Evolutionary conservation across 1,140 invertebrate genomes (phyloP).

Genomic region (Coelopa frigida): DNA sequence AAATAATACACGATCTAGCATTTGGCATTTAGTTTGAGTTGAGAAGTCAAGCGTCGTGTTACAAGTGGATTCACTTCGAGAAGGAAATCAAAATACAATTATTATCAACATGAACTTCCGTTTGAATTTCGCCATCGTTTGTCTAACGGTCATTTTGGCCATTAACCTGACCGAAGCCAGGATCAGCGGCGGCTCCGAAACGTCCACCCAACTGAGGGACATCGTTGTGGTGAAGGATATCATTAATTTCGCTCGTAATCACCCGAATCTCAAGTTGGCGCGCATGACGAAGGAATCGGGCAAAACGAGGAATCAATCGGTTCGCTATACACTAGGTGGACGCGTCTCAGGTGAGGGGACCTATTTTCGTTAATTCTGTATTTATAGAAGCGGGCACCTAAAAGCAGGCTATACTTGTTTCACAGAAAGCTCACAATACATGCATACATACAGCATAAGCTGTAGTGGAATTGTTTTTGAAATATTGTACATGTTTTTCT

Average conservation of each 20-base stretch:
- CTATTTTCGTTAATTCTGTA: neutral
- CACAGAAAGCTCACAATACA: neutral
- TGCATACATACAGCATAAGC: neutral
- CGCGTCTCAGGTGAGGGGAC: conserved; percentile 25
- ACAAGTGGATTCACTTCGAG: too few relatives aligned
- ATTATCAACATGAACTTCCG: neutral
- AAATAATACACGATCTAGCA: too few relatives aligned
- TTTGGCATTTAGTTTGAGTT: too few relatives aligned
- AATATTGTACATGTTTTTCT: neutral
- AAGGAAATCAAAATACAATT: too few relatives aligned
- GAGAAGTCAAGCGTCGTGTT: too few relatives aligned
- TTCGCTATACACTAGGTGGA: conserved; percentile 29
- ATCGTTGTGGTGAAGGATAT: conserved; percentile 29
- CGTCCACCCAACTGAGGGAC: conserved; percentile 13
- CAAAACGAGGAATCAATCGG: conserved; percentile 4
- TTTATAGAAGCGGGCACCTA: too few relatives aligned
- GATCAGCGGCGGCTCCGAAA: too few relatives aligned
- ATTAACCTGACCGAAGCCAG: too few relatives aligned
- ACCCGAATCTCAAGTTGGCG: conserved; percentile 24
- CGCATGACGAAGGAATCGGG: conserved; percentile 15
- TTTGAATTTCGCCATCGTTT: neutral
- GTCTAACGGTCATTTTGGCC: neutral
- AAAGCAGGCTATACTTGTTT: too few relatives aligned
- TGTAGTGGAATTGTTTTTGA: neutral
- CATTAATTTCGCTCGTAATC: conserved; percentile 21